These are phyloP conservation scores for Scaptomyza tumidula DNA, from an alignment of 2,888 invertebrate genomes.

Conservation along the genomic window DNA sequence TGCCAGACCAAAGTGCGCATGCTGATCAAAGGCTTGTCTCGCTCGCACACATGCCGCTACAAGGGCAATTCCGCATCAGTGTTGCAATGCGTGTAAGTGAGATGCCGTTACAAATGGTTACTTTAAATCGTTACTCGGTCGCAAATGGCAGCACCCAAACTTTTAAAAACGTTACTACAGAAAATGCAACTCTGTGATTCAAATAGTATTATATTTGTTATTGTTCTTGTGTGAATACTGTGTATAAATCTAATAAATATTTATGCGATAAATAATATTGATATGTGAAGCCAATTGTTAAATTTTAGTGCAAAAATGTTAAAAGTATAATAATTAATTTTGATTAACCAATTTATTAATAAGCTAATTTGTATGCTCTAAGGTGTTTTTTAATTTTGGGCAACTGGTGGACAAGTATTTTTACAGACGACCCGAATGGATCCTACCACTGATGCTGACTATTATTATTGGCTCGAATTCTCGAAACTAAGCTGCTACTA, in stretches of 20 bases:
- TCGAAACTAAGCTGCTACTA: not conserved
- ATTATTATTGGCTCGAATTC: not conserved
- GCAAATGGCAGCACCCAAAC: conserved; percentile 47
- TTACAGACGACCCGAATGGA: not conserved
- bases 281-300: not conserved
- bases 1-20: conserved; percentile 74
- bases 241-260: not conserved
- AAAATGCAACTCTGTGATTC: conserved; percentile 53
- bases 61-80: conserved; percentile 45
- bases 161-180: conserved; percentile 50
- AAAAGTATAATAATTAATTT: not conserved
- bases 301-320: not conserved
- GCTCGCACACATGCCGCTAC: conserved; percentile 33
- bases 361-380: not conserved
- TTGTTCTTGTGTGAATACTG: conserved; percentile 28
- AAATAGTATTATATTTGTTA: conserved; percentile 42
- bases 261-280: not conserved
- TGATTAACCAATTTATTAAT: not conserved
- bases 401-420: not conserved
- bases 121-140: conserved; percentile 50
- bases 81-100: conserved; percentile 59
- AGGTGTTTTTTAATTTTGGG: not conserved
- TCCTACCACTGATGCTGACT: not conserved
- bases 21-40: conserved; percentile 41
- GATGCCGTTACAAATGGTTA: conserved; percentile 52